Evolutionary conservation across 2,797 vertebrate genomes (phyloP).

Genomic region (Myotis planiceps): DNA sequence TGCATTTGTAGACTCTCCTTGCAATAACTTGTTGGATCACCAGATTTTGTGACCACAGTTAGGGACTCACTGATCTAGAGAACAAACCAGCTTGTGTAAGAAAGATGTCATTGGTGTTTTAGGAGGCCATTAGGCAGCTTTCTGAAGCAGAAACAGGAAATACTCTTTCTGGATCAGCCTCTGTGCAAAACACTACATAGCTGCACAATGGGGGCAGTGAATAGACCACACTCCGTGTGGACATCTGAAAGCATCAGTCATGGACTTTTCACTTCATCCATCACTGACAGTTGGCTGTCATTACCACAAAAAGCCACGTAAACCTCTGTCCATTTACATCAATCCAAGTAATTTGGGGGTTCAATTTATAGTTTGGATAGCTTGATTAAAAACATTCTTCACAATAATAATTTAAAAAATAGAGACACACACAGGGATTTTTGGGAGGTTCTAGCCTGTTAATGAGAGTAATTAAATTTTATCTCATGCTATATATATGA

Average conservation of each 20-base stretch:
- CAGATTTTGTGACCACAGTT: background rate
- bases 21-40: background rate
- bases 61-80: constrained; percentile 15
- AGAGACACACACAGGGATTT: background rate
- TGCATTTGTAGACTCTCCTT: background rate
- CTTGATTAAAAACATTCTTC: constrained; percentile 54
- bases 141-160: background rate
- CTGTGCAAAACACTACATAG: background rate
- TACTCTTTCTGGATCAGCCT: background rate
- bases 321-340: constrained; percentile 71
- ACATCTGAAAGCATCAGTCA: constrained; percentile 43
- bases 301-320: constrained; percentile 69
- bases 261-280: constrained; percentile 66
- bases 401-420: constrained; percentile 70
- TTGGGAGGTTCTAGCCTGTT: constrained; percentile 38
- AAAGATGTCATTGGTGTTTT: background rate
- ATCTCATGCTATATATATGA: background rate
- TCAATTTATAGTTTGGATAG: constrained; percentile 49
- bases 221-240: background rate
- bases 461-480: constrained; percentile 68
- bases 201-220: background rate
- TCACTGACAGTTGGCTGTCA: constrained; percentile 59
- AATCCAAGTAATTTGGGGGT: constrained; percentile 53
- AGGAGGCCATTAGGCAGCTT: background rate
- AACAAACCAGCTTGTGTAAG: background rate